Evolutionary conservation across 2,797 vertebrate genomes (phyloP).

Genomic region (Buphagus erythrorhynchus): DNA sequence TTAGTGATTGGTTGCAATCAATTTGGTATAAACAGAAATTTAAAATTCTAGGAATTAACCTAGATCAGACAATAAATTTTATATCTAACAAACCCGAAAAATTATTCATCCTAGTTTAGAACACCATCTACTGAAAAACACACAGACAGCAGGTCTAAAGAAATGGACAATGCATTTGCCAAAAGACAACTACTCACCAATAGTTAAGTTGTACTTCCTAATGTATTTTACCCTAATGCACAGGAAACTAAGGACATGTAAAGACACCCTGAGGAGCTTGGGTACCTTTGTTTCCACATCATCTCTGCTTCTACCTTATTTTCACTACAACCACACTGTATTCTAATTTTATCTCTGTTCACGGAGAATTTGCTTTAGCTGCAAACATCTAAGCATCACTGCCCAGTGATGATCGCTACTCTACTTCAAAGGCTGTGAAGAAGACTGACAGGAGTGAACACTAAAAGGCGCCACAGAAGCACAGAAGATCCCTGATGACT

Average conservation of each 20-base stretch:
- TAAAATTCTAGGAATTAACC: background rate
- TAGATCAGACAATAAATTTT: background rate
- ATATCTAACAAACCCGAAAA: background rate
- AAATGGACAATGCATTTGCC: background rate
- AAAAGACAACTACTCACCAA: background rate
- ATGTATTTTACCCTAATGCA: background rate
- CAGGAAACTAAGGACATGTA: background rate
- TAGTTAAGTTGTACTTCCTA: background rate
- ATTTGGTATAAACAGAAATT: background rate
- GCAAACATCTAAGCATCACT: background rate
- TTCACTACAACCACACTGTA: background rate
- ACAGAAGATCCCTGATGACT: accelerated
- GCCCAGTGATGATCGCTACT: background rate
- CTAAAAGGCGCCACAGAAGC: accelerated
- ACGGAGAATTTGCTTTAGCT: background rate
- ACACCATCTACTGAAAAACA: background rate
- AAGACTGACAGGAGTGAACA: accelerated
- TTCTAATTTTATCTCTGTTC: background rate
- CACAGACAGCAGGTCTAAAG: background rate
- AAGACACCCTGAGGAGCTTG: background rate
- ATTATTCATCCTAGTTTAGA: background rate
- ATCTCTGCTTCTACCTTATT: background rate
- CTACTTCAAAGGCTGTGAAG: background rate
- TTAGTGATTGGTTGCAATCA: background rate
- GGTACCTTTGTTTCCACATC: background rate